A percentile compares a stretch with the other conserved stretches of the same genome.
Evolutionary conservation across 2,888 invertebrate genomes (phyloP).

Genomic region (Leuctra nigra): DNA sequence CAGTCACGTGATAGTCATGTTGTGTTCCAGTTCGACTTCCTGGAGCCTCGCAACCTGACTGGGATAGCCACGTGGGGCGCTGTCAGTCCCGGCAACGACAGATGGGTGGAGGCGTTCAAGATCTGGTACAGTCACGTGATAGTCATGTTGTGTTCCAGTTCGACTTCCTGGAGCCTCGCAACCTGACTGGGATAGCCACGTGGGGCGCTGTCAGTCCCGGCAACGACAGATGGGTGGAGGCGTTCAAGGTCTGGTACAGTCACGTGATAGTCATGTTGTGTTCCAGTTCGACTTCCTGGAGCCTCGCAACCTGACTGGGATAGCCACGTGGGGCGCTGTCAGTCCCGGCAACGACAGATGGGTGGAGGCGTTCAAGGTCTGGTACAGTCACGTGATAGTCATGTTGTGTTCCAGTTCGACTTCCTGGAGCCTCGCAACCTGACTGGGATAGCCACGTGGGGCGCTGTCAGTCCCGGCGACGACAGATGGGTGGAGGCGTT

Average conservation of each 20-base stretch:
- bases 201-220: slow-evolving; percentile 51
- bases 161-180: slow-evolving; percentile 67
- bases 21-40: slow-evolving; percentile 60
- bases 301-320: slow-evolving; percentile 68
- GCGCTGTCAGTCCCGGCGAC: slow-evolving; percentile 49
- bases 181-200: slow-evolving; percentile 70
- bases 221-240: slow-evolving; percentile 66
- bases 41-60: slow-evolving; percentile 66
- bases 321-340: slow-evolving; percentile 53
- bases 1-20: too few relatives aligned
- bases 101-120: slow-evolving; percentile 70
- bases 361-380: slow-evolving; percentile 66
- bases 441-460: slow-evolving; percentile 68
- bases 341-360: slow-evolving; percentile 68
- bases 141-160: slow-evolving; percentile 49
- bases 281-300: slow-evolving; percentile 66
- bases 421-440: slow-evolving; percentile 67
- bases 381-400: slow-evolving; percentile 69
- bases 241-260: slow-evolving; percentile 68
- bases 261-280: too few relatives aligned
- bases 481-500: slow-evolving; percentile 70
- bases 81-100: slow-evolving; percentile 54
- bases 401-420: slow-evolving; percentile 54
- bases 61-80: slow-evolving; percentile 62
- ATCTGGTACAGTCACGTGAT: slow-evolving; percentile 67